phyloP scores from a whole-genome alignment of 2,797 vertebrate genomes.

The Acanthurus leucopareius region DNA sequence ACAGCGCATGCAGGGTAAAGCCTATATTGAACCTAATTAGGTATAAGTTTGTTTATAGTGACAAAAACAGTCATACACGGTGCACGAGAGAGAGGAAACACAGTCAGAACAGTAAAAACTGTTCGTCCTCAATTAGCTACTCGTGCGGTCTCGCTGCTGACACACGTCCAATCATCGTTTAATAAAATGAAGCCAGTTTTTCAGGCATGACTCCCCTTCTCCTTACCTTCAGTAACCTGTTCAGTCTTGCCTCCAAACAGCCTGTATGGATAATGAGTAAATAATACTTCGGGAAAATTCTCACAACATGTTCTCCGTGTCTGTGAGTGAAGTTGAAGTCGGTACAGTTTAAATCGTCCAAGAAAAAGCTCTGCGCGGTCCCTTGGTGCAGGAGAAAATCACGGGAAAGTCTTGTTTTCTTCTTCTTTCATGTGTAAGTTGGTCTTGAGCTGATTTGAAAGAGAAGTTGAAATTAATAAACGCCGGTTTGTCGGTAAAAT shows the following conservation, averaged over 20 bases:
- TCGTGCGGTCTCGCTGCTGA: slow-evolving; percentile 50
- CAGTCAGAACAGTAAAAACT: slow-evolving; percentile 41
- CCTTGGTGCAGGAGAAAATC: not conserved
- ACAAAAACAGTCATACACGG: slow-evolving; percentile 47
- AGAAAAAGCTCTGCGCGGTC: not conserved
- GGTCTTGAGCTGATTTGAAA: not conserved
- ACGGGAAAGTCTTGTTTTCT: not conserved
- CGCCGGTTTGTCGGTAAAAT: slow-evolving; percentile 13
- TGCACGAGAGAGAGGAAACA: slow-evolving; percentile 9
- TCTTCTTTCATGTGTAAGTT: slow-evolving; percentile 24
- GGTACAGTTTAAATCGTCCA: slow-evolving; percentile 14
- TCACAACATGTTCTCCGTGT: slow-evolving; percentile 36
- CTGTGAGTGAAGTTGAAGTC: slow-evolving; percentile 33
- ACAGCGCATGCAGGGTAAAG: not conserved
- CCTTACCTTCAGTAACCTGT: slow-evolving; percentile 78
- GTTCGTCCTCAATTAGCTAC: slow-evolving; percentile 52
- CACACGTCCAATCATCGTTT: slow-evolving; percentile 58
- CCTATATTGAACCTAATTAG: slow-evolving; percentile 52
- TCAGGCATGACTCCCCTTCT: slow-evolving; percentile 63
- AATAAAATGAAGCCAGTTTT: slow-evolving; percentile 77
- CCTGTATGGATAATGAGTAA: slow-evolving; percentile 63
- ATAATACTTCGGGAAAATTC: slow-evolving; percentile 55
- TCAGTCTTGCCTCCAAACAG: slow-evolving; percentile 77
- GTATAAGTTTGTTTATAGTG: slow-evolving; percentile 59
- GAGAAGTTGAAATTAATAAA: not conserved